These are phyloP conservation scores for Ametastegia equiseti DNA, from an alignment of 2,888 invertebrate species.

Conservation along the genomic window DNA sequence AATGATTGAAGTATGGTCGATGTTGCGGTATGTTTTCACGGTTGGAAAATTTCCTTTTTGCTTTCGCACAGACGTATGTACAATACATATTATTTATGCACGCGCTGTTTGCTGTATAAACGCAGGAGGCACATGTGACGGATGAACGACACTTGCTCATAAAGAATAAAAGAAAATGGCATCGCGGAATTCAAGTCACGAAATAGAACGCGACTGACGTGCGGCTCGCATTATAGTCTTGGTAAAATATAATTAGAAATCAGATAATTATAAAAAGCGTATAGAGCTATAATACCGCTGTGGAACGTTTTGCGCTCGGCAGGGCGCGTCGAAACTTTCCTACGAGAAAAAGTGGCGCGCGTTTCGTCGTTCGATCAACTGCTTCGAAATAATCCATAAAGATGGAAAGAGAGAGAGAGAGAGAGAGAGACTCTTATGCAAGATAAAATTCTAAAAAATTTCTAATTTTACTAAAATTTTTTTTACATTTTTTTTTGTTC, in stretches of 20 bases:
- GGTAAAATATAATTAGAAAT: slow-evolving; percentile 43
- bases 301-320: slow-evolving; percentile 32
- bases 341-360: slow-evolving; percentile 37
- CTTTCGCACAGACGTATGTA: not conserved
- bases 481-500: not conserved
- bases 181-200: slow-evolving; percentile 49
- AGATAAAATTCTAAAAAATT: not conserved
- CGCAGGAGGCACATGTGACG: not conserved
- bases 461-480: not conserved
- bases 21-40: not conserved
- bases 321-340: slow-evolving; percentile 46
- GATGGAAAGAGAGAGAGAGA: too few species aligned
- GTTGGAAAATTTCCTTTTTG: not conserved
- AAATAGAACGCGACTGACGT: slow-evolving; percentile 50
- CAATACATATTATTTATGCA: too few species aligned
- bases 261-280: slow-evolving; percentile 44
- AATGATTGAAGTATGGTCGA: not conserved
- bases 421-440: not conserved
- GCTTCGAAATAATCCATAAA: not conserved
- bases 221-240: slow-evolving; percentile 19
- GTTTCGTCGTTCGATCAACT: slow-evolving; percentile 34
- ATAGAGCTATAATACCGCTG: not conserved
- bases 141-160: not conserved
- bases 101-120: slow-evolving; percentile 1
- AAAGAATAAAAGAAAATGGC: slow-evolving; percentile 9